Conservation (phyloP, 2,797 vertebrate species). For the Lepilemur ruficaudatus region DNA sequence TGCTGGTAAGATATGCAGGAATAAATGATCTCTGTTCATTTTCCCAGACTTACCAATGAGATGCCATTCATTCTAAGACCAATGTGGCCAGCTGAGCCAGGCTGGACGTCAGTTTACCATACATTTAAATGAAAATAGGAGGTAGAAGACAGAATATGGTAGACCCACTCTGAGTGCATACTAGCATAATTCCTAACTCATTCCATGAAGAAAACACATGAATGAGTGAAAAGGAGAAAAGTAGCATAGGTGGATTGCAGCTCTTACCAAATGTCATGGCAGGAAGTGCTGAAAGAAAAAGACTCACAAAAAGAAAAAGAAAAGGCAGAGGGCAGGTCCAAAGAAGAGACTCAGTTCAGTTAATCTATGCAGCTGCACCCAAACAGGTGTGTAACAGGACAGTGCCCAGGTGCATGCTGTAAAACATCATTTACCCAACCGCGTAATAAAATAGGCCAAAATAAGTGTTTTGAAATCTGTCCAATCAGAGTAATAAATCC, state of each 20-base stretch:
- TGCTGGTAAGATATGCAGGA: not conserved
- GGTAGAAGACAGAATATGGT: not conserved
- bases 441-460: not conserved
- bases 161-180: not conserved
- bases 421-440: not conserved
- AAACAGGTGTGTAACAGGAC: not conserved
- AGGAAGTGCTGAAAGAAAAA: not conserved
- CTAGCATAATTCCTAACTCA: not conserved
- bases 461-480: not conserved
- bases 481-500: not conserved
- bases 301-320: not conserved
- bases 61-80: not conserved
- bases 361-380: not conserved
- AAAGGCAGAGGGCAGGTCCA: not conserved
- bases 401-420: fast-evolving
- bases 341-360: not conserved
- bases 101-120: not conserved
- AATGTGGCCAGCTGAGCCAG: not conserved
- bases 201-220: not conserved
- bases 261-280: not conserved
- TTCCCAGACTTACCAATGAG: not conserved
- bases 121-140: not conserved
- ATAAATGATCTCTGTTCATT: not conserved
- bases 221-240: not conserved
- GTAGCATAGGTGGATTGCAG: not conserved